Conservation (phyloP, 1,140 invertebrate genomes). For the Lasioglossum baleicum region DNA sequence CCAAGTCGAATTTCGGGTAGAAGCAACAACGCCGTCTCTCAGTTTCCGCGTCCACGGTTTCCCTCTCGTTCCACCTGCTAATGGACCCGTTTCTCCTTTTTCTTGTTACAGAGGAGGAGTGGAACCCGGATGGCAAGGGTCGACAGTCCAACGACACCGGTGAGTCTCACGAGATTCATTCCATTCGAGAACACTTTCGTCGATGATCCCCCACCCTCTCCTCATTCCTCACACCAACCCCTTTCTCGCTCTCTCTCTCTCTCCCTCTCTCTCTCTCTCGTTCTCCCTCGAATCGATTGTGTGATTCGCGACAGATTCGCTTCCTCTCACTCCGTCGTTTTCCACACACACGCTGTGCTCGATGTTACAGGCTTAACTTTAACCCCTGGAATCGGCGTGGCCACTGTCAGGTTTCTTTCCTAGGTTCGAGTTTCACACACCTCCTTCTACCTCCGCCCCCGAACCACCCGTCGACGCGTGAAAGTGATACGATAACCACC, state of each 20-base stretch:
- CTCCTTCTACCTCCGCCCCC: conserved; percentile 19
- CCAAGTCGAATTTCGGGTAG: too few relatives aligned
- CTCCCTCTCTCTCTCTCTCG: too few relatives aligned
- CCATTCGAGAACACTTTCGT: conserved; percentile 5
- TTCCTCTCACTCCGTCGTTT: neutral
- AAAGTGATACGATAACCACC: conserved; percentile 31
- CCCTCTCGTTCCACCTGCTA: neutral
- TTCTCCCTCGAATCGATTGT: too few relatives aligned
- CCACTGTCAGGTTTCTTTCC: conserved; percentile 70
- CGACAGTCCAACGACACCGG: conserved; percentile 77
- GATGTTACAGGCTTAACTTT: conserved; percentile 71
- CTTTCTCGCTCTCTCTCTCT: too few relatives aligned
- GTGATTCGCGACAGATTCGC: too few relatives aligned
- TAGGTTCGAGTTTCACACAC: conserved; percentile 66
- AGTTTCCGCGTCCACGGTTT: too few relatives aligned
- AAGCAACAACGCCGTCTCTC: too few relatives aligned
- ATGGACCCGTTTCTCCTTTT: conserved; percentile 33
- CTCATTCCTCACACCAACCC: too few relatives aligned
- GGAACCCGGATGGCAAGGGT: conserved; percentile 79
- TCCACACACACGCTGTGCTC: conserved; percentile 9
- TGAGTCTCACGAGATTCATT: conserved; percentile 61
- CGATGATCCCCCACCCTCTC: too few relatives aligned
- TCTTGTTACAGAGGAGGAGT: conserved; percentile 78
- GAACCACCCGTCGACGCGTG: conserved; percentile 29
- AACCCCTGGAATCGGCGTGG: conserved; percentile 70